Evolutionary conservation across 2,888 invertebrate species (phyloP), one percentile per base, ranked within the genome.

Genomic region (Cylloceria caligata): DNA sequence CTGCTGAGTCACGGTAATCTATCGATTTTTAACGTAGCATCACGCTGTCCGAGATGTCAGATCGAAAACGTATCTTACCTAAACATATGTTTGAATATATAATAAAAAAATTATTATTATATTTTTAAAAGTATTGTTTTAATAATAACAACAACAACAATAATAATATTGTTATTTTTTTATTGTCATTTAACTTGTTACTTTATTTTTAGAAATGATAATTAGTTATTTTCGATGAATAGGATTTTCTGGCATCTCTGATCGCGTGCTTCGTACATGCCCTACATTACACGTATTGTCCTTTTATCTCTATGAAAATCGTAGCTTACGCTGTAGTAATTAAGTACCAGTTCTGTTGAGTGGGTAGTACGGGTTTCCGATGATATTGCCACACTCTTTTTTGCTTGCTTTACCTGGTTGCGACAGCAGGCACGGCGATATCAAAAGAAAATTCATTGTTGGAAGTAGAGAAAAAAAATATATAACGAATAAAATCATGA

Each of bases 1-100:
- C 27, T 42, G 82, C 82, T 76, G 73, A 65, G 76, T 82, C 83
- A 81, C 57, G 57, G 42, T 34, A 34, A 71, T 65, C 57, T 57
- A 57, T 67, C 52, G 45, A 49, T 71, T 60, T 71, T 73, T 52
- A 73, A 30, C 65, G 69, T 60, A 72, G 42, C 27, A 60, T 57
- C 77, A 57, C 45, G 72, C 52, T 13, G 47, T 34, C 39, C 60
- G n/a, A 27, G 47, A 64, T 42, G 55, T 36, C 24, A 7, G 24
- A 42, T 65, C 2, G 19, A 36, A 21, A 52, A 24, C 13, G 1
- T 24, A 24, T 13, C 3, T 1, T 16, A 45, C 3, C 13, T 16
- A 45, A 45, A 16, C n/a, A n/a, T n/a, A n/a, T n/a, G 16, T 24
- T 3, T 13, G 24, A 24, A 21, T 7, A 9, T 49, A 21, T 24